phyloP scores from a whole-genome alignment of 2,888 invertebrate genomes.

The Epiblema foenella region DNA sequence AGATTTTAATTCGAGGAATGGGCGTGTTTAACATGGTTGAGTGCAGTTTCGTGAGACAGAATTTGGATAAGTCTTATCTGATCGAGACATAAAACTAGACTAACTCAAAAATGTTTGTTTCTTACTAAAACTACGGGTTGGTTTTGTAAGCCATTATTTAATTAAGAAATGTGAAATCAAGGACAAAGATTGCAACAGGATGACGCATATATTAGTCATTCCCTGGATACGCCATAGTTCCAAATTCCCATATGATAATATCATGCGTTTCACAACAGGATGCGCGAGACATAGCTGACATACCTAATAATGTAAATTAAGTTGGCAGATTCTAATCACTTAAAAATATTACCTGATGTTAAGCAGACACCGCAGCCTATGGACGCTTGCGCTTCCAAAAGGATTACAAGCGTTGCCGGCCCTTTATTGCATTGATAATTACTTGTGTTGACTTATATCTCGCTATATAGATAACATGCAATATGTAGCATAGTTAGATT shows the following conservation, averaged over 20 bases:
- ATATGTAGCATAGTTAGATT: no score
- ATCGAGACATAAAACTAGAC: constrained; percentile 22
- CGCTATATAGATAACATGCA: no score
- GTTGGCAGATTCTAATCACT: not conserved
- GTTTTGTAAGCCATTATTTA: not conserved
- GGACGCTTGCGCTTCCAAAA: no score
- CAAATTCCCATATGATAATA: constrained; percentile 34
- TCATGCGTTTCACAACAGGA: constrained; percentile 9
- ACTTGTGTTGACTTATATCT: no score
- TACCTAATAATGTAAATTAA: constrained; percentile 19
- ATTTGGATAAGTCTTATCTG: constrained; percentile 65
- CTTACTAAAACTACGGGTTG: not conserved
- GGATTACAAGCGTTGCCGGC: no score
- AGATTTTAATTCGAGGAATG: constrained; percentile 62
- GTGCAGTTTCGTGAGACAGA: constrained; percentile 66
- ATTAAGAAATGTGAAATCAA: not conserved
- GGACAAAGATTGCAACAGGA: not conserved
- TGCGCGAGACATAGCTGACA: not conserved
- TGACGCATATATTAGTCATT: constrained; percentile 1
- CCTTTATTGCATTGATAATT: no score
- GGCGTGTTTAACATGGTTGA: constrained; percentile 54
- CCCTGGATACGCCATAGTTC: not conserved
- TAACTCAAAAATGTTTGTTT: constrained; percentile 15
- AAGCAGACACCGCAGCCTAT: no score
- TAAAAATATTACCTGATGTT: not conserved